A percentile compares a stretch with the other conserved stretches of the same genome.
Conservation (phyloP, 2,888 invertebrate genomes). For the Fragum fragum region DNA sequence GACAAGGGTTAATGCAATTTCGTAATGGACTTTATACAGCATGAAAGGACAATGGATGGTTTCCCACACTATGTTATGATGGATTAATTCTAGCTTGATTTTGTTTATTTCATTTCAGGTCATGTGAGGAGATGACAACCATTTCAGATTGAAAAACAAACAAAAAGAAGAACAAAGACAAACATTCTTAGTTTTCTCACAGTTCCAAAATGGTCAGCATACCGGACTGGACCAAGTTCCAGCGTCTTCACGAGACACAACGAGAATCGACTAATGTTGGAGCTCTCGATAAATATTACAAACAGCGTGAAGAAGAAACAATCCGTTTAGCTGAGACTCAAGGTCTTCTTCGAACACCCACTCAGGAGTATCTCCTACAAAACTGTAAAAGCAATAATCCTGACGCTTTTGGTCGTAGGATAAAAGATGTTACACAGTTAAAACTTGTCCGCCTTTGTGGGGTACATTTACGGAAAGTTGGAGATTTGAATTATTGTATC, state of each 20-base stretch:
- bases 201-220: conserved; percentile 83
- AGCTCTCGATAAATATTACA: conserved; percentile 77
- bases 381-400: conserved; percentile 66
- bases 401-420: conserved; percentile 47
- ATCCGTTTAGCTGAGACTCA: conserved; percentile 80
- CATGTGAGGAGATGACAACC: too few relatives aligned
- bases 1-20: too few relatives aligned
- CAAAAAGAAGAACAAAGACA: too few relatives aligned
- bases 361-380: conserved; percentile 75
- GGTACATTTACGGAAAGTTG: conserved; percentile 81
- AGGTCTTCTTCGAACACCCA: conserved; percentile 81
- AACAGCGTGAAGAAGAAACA: conserved; percentile 80
- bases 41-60: too few relatives aligned
- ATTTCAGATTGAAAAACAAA: too few relatives aligned
- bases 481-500: conserved; percentile 81
- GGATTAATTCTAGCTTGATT: too few relatives aligned
- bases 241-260: conserved; percentile 73
- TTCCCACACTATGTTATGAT: too few relatives aligned
- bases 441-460: conserved; percentile 75
- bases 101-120: too few relatives aligned
- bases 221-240: conserved; percentile 84
- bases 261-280: conserved; percentile 62
- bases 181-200: not conserved
- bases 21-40: too few relatives aligned
- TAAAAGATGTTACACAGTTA: conserved; percentile 76